Conservation (phyloP, 2,797 vertebrate species). For the Myotis findleyi region DNA sequence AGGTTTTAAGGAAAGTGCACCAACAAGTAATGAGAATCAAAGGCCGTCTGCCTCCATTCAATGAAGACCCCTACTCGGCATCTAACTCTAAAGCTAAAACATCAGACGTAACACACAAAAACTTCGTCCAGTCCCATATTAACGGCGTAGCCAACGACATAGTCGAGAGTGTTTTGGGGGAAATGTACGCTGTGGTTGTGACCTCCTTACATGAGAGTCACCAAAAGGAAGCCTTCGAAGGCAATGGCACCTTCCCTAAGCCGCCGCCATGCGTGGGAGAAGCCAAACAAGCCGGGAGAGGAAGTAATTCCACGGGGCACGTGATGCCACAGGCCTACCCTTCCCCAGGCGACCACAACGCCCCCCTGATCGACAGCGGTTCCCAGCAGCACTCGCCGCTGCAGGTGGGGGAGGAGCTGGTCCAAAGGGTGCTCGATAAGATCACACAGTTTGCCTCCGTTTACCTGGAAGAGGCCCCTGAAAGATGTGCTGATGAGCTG, state of each 20-base stretch:
- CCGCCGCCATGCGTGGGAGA: neutral
- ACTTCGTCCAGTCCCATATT: neutral
- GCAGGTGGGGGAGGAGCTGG: slow-evolving; percentile 71
- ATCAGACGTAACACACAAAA: neutral
- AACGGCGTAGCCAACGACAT: slow-evolving; percentile 62
- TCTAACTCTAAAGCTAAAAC: slow-evolving; percentile 58
- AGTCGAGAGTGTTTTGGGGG: slow-evolving; percentile 68
- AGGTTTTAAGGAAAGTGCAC: slow-evolving; percentile 54
- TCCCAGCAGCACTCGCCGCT: slow-evolving; percentile 38
- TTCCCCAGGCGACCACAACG: neutral
- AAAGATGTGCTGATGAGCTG: slow-evolving; percentile 17
- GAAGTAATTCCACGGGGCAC: neutral
- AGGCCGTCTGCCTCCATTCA: slow-evolving; percentile 40
- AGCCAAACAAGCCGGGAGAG: slow-evolving; percentile 19
- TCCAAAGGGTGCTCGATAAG: slow-evolving; percentile 75
- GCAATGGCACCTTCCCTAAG: neutral
- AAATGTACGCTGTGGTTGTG: slow-evolving; percentile 68
- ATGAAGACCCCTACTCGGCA: neutral
- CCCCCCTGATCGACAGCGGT: slow-evolving; percentile 22
- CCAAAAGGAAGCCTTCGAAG: slow-evolving; percentile 4
- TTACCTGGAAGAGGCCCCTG: neutral
- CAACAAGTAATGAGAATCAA: slow-evolving; percentile 43
- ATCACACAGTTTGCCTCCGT: slow-evolving; percentile 70
- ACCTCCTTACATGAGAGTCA: slow-evolving; percentile 39
- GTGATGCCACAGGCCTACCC: neutral